phyloP scores from a whole-genome alignment of 30 jellyfish, hydroid and myxozoan species.

The Aurelia sp. region DNA sequence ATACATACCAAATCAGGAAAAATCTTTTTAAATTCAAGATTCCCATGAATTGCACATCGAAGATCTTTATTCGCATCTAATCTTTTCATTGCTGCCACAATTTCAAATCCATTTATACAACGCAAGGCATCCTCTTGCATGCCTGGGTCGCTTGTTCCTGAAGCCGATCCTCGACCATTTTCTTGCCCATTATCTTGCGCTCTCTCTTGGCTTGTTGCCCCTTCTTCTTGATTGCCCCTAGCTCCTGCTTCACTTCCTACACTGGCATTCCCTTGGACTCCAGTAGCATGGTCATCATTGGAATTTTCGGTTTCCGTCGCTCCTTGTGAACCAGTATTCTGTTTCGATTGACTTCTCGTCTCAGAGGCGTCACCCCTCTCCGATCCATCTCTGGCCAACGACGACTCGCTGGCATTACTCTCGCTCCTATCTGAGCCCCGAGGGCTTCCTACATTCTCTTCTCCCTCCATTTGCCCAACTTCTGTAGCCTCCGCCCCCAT shows the following conservation, averaged over 20 bases:
- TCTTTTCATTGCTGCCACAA: constrained; percentile 80
- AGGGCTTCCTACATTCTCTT: not conserved
- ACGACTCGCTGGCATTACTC: too few species aligned
- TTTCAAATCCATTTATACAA: constrained; percentile 77
- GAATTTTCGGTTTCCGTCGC: too few species aligned
- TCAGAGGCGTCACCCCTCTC: too few species aligned
- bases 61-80: constrained; percentile 50
- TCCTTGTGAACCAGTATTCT: too few species aligned
- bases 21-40: constrained; percentile 37
- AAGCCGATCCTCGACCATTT: not conserved
- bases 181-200: constrained; percentile 33
- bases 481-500: not conserved
- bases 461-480: constrained; percentile 1
- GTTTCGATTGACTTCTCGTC: too few species aligned
- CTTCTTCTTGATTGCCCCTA: not conserved
- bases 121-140: constrained; percentile 15
- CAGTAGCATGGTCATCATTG: too few species aligned
- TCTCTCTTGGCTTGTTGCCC: not conserved
- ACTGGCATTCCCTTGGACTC: not conserved
- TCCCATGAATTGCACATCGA: constrained; percentile 75
- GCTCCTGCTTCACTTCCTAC: not conserved
- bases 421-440: too few species aligned
- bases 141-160: constrained; percentile 14
- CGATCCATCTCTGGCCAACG: too few species aligned
- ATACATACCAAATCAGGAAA: constrained; percentile 93